These are phyloP conservation scores for Laspeyria flexula DNA, from an alignment of 2,888 invertebrate genomes.

Conservation along the genomic window DNA sequence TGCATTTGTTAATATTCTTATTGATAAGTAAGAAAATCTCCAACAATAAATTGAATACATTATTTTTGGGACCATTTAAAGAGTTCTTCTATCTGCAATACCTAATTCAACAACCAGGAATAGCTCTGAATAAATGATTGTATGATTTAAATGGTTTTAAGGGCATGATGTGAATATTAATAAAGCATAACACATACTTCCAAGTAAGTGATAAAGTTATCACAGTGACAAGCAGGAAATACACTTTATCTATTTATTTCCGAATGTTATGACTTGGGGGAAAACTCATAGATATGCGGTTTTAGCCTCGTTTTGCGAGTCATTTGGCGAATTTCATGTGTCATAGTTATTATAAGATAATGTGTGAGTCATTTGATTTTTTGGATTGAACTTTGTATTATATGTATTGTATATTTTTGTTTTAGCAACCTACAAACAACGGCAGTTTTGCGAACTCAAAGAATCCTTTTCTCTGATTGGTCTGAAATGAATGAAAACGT, in stretches of 20 bases:
- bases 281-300: neutral
- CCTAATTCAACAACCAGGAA: neutral
- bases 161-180: slow-evolving; percentile 7
- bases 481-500: slow-evolving; percentile 36
- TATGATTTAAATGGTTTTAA: slow-evolving; percentile 4
- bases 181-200: neutral
- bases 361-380: neutral
- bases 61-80: neutral
- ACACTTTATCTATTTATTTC: slow-evolving; percentile 18
- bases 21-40: too few relatives aligned
- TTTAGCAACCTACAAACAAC: slow-evolving; percentile 72
- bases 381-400: neutral
- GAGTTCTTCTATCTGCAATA: neutral
- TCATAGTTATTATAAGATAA: neutral
- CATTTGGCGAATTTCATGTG: neutral
- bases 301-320: neutral
- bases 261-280: neutral
- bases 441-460: slow-evolving; percentile 74
- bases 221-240: slow-evolving; percentile 49
- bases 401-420: slow-evolving; percentile 30
- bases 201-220: slow-evolving; percentile 38
- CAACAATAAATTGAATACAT: neutral
- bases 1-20: neutral
- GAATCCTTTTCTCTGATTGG: slow-evolving; percentile 79
- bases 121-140: slow-evolving; percentile 7